phyloP scores from a whole-genome alignment of 2,797 vertebrate species.

The Sphaeramia orbicularis region DNA sequence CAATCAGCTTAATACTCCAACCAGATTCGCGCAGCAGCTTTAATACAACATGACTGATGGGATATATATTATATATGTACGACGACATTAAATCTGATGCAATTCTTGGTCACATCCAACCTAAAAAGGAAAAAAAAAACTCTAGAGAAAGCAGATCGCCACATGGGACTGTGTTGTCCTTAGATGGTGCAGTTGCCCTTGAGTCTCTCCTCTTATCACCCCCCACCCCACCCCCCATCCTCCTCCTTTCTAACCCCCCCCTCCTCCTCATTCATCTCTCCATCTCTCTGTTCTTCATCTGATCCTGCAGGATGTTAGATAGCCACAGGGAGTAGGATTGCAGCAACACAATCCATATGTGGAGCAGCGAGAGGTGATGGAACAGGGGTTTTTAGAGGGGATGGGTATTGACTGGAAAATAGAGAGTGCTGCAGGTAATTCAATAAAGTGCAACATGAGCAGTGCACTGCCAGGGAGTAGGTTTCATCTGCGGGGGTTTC shows the following conservation, averaged over 20 bases:
- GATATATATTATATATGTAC: constrained; percentile 4
- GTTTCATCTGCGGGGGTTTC: constrained; percentile 45
- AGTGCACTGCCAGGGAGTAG: constrained; percentile 43
- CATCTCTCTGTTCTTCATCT: constrained; percentile 55
- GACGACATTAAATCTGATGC: constrained; percentile 27
- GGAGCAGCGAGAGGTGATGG: constrained; percentile 64
- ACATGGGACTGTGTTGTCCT: constrained; percentile 68
- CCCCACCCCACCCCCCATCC: not conserved
- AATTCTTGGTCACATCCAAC: constrained; percentile 53
- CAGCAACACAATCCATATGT: constrained; percentile 75
- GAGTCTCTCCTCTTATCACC: constrained; percentile 63
- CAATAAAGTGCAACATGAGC: constrained; percentile 73
- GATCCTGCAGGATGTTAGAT: constrained; percentile 73
- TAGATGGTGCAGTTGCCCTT: constrained; percentile 74
- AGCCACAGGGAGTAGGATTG: constrained; percentile 74
- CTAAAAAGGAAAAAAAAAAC: constrained; percentile 18
- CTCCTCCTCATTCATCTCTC: constrained; percentile 39
- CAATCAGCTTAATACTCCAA: constrained; percentile 72
- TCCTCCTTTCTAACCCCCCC: no score
- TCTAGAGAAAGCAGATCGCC: constrained; percentile 64
- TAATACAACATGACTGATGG: constrained; percentile 59
- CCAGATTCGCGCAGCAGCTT: constrained; percentile 61
- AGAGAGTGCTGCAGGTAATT: constrained; percentile 75
- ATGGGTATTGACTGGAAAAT: constrained; percentile 71
- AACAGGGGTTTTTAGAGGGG: constrained; percentile 54